phyloP scores from a whole-genome alignment of 2,888 invertebrate species.

The Tetheella fluctuosa region DNA sequence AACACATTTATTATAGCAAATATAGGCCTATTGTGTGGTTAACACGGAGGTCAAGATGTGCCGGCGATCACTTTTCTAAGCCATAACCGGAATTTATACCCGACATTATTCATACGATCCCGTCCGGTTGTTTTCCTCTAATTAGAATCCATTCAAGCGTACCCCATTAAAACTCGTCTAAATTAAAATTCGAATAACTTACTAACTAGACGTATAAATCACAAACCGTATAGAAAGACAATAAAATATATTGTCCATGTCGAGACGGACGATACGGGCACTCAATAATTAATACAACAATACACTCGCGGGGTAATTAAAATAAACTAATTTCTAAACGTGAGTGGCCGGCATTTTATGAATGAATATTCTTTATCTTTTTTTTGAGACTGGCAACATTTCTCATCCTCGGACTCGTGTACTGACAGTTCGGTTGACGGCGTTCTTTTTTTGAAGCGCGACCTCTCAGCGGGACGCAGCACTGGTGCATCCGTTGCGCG shows the following conservation, averaged over 20 bases:
- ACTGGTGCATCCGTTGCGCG: constrained; percentile 73
- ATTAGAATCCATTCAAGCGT: constrained; percentile 82
- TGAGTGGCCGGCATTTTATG: constrained; percentile 71
- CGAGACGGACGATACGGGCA: constrained; percentile 54
- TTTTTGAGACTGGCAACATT: constrained; percentile 75
- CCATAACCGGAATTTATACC: constrained; percentile 79
- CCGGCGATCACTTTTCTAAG: constrained; percentile 64
- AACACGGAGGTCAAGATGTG: constrained; percentile 53
- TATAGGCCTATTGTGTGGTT: constrained; percentile 63
- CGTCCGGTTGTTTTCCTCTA: constrained; percentile 78
- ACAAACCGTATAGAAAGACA: constrained; percentile 71
- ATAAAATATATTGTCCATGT: constrained; percentile 81
- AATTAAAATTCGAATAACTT: constrained; percentile 84
- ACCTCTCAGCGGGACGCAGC: constrained; percentile 74
- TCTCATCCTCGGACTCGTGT: constrained; percentile 72
- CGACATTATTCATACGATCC: constrained; percentile 75
- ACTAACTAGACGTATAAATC: constrained; percentile 84
- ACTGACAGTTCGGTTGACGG: constrained; percentile 78
- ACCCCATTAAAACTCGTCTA: constrained; percentile 82
- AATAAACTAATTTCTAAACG: constrained; percentile 82
- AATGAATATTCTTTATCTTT: constrained; percentile 68
- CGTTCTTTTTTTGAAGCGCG: constrained; percentile 75
- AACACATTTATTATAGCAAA: constrained; percentile 74
- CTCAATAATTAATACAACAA: constrained; percentile 81
- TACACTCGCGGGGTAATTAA: constrained; percentile 79